phyloP scores from a whole-genome alignment of 64 coral and sea anemone genomes.

The Stichodactyla helianthus region DNA sequence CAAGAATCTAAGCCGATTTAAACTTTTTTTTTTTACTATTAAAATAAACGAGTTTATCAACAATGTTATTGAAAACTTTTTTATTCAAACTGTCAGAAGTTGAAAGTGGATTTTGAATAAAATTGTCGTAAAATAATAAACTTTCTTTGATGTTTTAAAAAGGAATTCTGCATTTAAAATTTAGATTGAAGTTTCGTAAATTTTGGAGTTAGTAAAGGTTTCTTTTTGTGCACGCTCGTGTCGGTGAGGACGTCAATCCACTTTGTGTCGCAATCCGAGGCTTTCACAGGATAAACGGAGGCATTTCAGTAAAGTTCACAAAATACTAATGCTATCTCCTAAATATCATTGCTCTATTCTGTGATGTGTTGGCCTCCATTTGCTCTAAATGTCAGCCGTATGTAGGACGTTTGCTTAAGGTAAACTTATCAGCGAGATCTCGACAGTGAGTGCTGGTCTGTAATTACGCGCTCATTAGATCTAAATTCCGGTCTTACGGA shows the following conservation, averaged over 20 bases:
- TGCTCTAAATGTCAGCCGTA: neutral
- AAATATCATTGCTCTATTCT: constrained; percentile 2
- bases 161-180: neutral
- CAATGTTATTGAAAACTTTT: neutral
- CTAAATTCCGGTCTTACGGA: constrained; percentile 66
- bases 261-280: neutral
- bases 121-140: neutral
- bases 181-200: neutral
- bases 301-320: neutral
- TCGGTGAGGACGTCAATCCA: neutral
- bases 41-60: neutral
- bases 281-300: neutral
- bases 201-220: neutral
- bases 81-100: neutral
- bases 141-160: neutral
- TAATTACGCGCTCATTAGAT: constrained; percentile 66
- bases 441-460: constrained; percentile 12
- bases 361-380: neutral
- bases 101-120: neutral
- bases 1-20: neutral
- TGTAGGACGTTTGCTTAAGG: constrained; percentile 18
- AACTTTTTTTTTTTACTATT: neutral
- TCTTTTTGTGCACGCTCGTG: neutral
- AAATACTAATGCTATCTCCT: constrained; percentile 1
- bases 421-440: constrained; percentile 17